A percentile compares a stretch with the other conserved stretches of the same genome.
phyloP scores from a whole-genome alignment of 2,797 vertebrate genomes.

The Margarornis squamiger region DNA sequence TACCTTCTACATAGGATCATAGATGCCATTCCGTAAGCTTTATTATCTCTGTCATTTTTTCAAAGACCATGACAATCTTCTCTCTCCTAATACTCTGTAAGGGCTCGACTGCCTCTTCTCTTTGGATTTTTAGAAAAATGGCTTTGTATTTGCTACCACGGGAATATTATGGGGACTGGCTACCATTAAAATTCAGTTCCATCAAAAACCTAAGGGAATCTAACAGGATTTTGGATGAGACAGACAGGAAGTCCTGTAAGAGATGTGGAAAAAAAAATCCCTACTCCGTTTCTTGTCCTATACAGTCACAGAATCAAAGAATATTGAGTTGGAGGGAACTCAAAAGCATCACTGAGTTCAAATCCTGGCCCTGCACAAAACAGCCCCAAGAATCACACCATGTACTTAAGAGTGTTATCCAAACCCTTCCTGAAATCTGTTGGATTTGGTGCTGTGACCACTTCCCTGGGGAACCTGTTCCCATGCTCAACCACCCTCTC shows the following conservation, averaged over 20 bases:
- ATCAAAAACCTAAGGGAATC: not conserved
- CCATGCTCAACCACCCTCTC: not conserved
- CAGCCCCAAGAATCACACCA: not conserved
- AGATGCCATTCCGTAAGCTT: not conserved
- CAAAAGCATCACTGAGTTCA: not conserved
- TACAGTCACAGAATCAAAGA: not conserved
- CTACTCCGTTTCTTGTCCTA: accelerated
- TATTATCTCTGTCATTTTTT: not conserved
- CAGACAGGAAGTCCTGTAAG: not conserved
- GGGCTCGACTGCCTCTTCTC: not conserved
- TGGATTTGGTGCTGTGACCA: not conserved
- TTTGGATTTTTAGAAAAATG: not conserved
- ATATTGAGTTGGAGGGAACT: not conserved
- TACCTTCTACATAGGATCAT: not conserved
- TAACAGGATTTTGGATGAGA: not conserved
- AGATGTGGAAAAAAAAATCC: accelerated
- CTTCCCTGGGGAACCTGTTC: not conserved
- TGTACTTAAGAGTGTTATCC: not conserved
- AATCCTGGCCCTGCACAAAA: not conserved
- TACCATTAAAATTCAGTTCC: not conserved
- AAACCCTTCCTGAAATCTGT: not conserved
- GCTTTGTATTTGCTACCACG: not conserved
- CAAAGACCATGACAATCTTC: not conserved
- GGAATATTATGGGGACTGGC: not conserved
- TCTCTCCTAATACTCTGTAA: not conserved